Base-by-base conservation (phyloP, 2,888 invertebrate species). In the Lypha dubia region DNA sequence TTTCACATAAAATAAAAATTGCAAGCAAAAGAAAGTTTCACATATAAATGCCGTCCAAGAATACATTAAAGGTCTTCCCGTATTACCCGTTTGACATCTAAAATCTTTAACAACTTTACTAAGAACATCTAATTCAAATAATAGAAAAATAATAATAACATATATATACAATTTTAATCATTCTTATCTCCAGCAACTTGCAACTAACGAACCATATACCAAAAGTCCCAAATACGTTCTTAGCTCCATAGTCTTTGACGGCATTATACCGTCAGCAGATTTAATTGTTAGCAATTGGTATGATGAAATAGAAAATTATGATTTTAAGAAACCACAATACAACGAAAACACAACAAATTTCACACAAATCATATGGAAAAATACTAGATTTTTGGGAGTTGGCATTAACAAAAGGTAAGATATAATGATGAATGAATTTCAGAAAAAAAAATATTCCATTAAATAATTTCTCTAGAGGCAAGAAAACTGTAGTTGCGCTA, bases 201-300 rank as follows among this genome's bases (percentile, higher is more conserved):
- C 20, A 41, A 28, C 70, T 8, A 70, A 62, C n/a, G 32, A 51
- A 1, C 1, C 41, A 1, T 20, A n/a, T 6, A 5, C 6, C 20
- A 28, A 28, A 13, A 11, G 11, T 0, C 22, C 60, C 13, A 46
- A 46, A 32, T 79, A 70, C 41, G 41, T 11, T n/a, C 8, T 46
- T 11, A 71, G 32, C 32, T 17, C 15, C 13, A n/a, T 22, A 22
- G 3, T 24, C 0, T 51, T 68, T 22, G 11, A 32, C 6, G 35
- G 1, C 2, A 3, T 2, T 1, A 7, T 32, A 49, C 60, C 62
- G 20, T 7, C 60, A 38, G 97, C 96, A 0, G 93, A 93, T 41
- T 95, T 95, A 85, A 95, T 97, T 0, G 97, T 97, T 0, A 95
- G 95, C 53, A 94, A 95, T 88, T 98, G 97, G 97, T 97, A 95